Evolutionary conservation across 1,140 invertebrate genomes (phyloP).

Genomic region (Anthonomus grandis): DNA sequence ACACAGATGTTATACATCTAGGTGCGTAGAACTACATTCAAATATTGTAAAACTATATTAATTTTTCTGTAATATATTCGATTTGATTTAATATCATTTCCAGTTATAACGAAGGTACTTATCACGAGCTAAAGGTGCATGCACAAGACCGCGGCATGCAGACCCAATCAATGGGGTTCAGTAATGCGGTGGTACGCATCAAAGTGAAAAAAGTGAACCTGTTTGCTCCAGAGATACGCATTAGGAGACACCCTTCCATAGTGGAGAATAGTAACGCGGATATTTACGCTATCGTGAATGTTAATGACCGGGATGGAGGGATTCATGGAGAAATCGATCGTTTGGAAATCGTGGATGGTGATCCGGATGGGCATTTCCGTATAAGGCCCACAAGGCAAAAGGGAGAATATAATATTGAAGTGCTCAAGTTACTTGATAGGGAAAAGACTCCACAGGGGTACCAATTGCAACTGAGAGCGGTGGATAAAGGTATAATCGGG

Average conservation of each 20-base stretch:
- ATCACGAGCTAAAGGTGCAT: constrained; percentile 73
- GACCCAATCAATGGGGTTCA: constrained; percentile 60
- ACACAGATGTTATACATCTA: too few relatives aligned
- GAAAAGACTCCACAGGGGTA: constrained; percentile 74
- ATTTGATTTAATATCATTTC: not conserved
- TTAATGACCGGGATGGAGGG: constrained; percentile 78
- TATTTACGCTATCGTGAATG: constrained; percentile 86
- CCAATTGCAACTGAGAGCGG: constrained; percentile 81
- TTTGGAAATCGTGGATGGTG: constrained; percentile 85
- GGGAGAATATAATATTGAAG: constrained; percentile 73
- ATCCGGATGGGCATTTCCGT: constrained; percentile 82
- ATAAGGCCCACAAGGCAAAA: constrained; percentile 60
- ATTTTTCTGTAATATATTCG: too few relatives aligned
- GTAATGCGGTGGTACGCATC: constrained; percentile 71
- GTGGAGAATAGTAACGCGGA: constrained; percentile 80
- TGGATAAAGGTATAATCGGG: constrained; percentile 78
- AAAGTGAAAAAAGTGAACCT: constrained; percentile 83
- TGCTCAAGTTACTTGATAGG: constrained; percentile 72
- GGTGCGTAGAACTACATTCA: too few relatives aligned
- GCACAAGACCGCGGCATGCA: constrained; percentile 79
- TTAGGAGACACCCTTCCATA: constrained; percentile 75
- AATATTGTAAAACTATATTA: too few relatives aligned
- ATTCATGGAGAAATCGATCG: constrained; percentile 77
- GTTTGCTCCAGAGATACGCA: constrained; percentile 77
- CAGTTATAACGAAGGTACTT: constrained; percentile 55